These are phyloP conservation scores for Chironomus tentans DNA, from an alignment of 2,888 invertebrate genomes.

Conservation along the genomic window DNA sequence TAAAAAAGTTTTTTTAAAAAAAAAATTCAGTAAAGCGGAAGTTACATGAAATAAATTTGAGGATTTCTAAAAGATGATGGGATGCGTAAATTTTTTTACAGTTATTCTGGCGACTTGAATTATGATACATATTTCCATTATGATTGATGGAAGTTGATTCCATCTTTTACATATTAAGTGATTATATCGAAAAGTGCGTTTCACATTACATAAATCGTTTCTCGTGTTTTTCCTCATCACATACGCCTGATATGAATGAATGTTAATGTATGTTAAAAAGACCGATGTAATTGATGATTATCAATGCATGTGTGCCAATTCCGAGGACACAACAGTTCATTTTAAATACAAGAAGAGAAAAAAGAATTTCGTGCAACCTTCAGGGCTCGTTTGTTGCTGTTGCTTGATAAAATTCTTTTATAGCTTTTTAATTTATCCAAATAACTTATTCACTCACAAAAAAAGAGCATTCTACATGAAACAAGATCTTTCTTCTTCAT, in stretches of 20 bases:
- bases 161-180: neutral
- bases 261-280: slow-evolving; percentile 1
- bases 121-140: neutral
- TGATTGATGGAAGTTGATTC: neutral
- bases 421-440: neutral
- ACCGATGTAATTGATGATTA: slow-evolving; percentile 3
- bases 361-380: neutral
- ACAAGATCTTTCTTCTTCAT: neutral
- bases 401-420: neutral
- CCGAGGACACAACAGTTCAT: neutral
- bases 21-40: too few species aligned
- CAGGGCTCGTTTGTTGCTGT: neutral
- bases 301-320: slow-evolving; percentile 7
- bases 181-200: neutral
- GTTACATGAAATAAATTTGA: neutral
- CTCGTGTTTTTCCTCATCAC: slow-evolving; percentile 6
- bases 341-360: neutral
- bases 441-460: slow-evolving; percentile 6
- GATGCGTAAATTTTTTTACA: neutral
- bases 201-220: neutral
- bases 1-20: too few species aligned
- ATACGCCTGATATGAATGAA: neutral
- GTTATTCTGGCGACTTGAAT: too few species aligned
- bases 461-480: neutral
- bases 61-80: neutral